Conservation (phyloP, 1,140 invertebrate species). For the Pseudomyrmex concolor region DNA sequence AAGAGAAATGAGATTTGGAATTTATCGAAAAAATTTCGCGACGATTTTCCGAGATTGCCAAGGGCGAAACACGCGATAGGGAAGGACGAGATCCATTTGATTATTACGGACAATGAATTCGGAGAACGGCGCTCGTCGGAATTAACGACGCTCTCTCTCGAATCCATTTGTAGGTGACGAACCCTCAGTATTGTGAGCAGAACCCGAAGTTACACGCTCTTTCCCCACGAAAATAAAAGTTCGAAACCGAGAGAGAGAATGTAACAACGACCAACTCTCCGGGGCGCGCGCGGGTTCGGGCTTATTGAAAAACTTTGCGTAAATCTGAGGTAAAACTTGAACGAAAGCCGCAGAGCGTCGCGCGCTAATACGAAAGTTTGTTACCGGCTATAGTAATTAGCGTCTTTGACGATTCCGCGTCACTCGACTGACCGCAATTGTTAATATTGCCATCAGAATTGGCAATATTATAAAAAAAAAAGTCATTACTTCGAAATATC, state of each 20-base stretch:
- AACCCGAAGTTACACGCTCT: not conserved
- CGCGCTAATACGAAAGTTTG: constrained; percentile 18
- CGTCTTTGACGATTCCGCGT: not conserved
- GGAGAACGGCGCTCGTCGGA: not conserved
- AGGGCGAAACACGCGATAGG: constrained; percentile 5
- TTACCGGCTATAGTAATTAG: constrained; percentile 27
- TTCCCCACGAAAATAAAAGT: constrained; percentile 54
- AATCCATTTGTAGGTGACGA: constrained; percentile 64
- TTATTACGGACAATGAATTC: constrained; percentile 16
- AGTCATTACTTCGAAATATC: not conserved
- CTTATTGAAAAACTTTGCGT: constrained; percentile 60
- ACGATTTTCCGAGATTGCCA: constrained; percentile 8
- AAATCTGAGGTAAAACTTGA: constrained; percentile 42
- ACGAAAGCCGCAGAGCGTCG: constrained; percentile 10
- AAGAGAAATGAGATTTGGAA: not conserved
- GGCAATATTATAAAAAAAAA: not conserved
- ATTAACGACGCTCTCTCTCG: constrained; percentile 33
- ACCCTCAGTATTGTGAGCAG: not conserved
- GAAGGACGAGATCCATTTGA: constrained; percentile 31
- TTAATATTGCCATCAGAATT: not conserved
- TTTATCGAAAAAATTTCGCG: constrained; percentile 29
- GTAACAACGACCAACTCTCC: constrained; percentile 15
- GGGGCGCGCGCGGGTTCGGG: not conserved
- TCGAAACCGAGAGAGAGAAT: constrained; percentile 28
- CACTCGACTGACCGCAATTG: not conserved